Percentiles rank a stretch among this genome's conserved stretches.
These are phyloP conservation scores for Balaenoptera acutorostrata DNA, from an alignment of 2,113 vertebrate genomes.

Conservation along the genomic window DNA sequence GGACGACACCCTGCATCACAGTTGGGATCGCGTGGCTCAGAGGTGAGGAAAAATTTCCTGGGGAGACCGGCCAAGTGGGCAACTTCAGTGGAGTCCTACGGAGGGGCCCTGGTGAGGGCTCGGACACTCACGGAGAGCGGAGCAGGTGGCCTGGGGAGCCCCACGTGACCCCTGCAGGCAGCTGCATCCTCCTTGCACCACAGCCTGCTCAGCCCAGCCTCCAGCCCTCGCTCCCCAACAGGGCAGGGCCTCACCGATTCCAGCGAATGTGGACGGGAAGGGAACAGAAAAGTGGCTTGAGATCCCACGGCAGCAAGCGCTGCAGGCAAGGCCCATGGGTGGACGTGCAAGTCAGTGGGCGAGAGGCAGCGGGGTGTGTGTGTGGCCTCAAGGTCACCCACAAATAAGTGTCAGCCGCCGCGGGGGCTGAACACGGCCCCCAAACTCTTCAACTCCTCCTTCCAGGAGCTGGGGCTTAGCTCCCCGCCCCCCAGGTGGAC, in stretches of 20 bases:
- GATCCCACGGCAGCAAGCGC: accelerated
- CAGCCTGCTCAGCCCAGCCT: too few species aligned
- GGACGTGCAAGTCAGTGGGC: too few species aligned
- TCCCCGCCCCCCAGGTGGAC: too few species aligned
- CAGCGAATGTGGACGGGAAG: not conserved
- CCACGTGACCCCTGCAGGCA: too few species aligned
- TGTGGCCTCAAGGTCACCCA: too few species aligned
- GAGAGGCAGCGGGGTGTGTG: not conserved
- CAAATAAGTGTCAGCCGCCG: accelerated
- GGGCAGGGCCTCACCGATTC: not conserved
- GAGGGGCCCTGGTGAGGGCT: accelerated
- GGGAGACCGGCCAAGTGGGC: not conserved
- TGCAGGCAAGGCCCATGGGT: not conserved
- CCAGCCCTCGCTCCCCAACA: not conserved
- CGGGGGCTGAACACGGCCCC: too few species aligned
- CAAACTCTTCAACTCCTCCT: not conserved
- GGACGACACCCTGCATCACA: accelerated
- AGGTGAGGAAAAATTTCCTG: not conserved
- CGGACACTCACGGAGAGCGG: not conserved
- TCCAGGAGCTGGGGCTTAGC: not conserved
- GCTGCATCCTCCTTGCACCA: not conserved
- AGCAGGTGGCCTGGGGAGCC: too few species aligned
- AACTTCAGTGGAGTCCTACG: not conserved
- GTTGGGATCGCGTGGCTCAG: accelerated
- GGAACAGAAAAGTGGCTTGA: not conserved